Evolutionary conservation across 2,797 vertebrate species (phyloP).

Genomic region (Knipowitschia caucasica): DNA sequence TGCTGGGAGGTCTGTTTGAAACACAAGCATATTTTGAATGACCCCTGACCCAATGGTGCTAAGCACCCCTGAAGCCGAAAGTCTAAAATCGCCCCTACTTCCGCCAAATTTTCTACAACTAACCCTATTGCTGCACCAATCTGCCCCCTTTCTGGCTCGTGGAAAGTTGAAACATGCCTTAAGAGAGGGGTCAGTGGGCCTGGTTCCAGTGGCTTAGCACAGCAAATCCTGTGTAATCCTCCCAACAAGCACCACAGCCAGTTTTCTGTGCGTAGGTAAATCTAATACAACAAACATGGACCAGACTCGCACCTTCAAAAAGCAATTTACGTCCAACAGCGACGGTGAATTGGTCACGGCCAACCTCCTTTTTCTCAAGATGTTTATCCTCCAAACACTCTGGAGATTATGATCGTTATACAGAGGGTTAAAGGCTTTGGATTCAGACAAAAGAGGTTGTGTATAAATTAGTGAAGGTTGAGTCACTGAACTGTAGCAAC

Average conservation of each 20-base stretch:
- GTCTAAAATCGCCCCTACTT: no score
- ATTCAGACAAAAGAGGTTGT: constrained; percentile 28
- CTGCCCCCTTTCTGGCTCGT: no score
- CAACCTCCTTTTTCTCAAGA: constrained; percentile 24
- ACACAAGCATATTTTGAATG: no score
- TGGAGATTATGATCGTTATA: constrained; percentile 46
- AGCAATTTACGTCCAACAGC: constrained; percentile 20
- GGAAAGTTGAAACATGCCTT: no score
- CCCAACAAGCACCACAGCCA: constrained; percentile 42
- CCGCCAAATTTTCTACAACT: no score
- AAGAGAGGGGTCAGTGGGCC: constrained; percentile 54
- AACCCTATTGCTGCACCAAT: no score
- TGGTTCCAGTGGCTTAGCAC: constrained; percentile 65
- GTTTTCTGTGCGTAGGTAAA: constrained; percentile 63
- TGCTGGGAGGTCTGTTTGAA: no score
- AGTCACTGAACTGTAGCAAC: no score
- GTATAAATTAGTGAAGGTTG: no score
- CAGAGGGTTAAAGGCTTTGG: constrained; percentile 15
- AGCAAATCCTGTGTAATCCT: constrained; percentile 78
- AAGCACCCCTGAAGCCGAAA: no score
- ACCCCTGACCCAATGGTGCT: no score
- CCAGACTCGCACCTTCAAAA: constrained; percentile 10
- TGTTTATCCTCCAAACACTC: constrained; percentile 32
- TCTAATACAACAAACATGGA: constrained; percentile 42
- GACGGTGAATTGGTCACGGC: constrained; percentile 7